Evolutionary conservation across 2,797 vertebrate species (phyloP).

Genomic region (Artibeus jamaicensis): DNA sequence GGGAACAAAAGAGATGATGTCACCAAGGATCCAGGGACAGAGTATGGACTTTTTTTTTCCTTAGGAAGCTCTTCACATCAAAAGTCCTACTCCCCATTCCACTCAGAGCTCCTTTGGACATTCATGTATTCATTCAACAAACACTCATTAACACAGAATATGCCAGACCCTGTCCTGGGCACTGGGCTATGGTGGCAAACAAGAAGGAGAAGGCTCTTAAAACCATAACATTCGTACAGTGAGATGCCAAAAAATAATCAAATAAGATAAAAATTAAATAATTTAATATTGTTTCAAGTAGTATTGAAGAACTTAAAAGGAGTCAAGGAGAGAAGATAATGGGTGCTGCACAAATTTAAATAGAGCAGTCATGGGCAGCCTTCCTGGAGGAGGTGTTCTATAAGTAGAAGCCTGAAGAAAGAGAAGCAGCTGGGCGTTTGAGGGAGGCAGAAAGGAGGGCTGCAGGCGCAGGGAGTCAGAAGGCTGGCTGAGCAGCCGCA

Average conservation of each 20-base stretch:
- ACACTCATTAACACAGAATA: neutral
- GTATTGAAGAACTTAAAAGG: neutral
- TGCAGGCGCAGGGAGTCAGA: neutral
- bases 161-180: neutral
- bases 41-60: neutral
- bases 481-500: neutral
- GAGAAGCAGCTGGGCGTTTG: neutral
- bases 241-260: neutral
- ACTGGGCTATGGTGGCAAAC: neutral
- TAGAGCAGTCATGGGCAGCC: too few species aligned
- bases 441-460: neutral
- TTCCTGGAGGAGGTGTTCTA: neutral
- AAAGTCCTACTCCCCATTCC: neutral
- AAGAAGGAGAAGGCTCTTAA: neutral
- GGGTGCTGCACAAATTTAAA: neutral
- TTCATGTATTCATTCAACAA: neutral
- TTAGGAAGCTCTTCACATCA: neutral
- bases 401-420: neutral
- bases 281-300: neutral
- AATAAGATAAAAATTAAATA: neutral
- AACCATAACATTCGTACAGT: neutral
- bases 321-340: neutral
- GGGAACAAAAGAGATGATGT: neutral
- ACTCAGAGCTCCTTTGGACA: neutral
- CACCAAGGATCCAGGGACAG: neutral